Percentiles rank a stretch among this genome's conserved stretches.
phyloP scores from a whole-genome alignment of 2,113 vertebrate genomes.

The Pundamilia nyererei region DNA sequence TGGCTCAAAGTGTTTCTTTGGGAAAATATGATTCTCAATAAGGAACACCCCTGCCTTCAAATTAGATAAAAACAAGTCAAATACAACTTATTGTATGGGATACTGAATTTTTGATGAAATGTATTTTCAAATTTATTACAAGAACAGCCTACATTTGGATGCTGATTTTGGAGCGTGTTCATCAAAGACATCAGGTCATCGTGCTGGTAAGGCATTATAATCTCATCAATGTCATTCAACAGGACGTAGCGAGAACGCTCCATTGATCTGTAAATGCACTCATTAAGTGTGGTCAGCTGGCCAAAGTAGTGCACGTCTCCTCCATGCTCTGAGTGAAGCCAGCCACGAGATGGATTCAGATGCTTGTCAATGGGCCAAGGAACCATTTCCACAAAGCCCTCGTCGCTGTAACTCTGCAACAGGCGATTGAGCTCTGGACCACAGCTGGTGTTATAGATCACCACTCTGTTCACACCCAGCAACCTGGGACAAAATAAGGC shows the following conservation, averaged over 20 bases:
- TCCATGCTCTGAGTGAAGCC: no score
- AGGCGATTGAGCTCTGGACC: no score
- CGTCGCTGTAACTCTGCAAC: no score
- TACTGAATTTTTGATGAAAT: not conserved
- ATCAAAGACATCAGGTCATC: constrained; percentile 57
- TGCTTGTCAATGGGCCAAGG: no score
- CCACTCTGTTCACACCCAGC: no score
- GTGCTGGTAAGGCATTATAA: constrained; percentile 70
- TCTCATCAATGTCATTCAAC: constrained; percentile 76
- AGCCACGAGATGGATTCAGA: no score
- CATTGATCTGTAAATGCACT: constrained; percentile 71
- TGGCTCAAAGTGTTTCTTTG: constrained; percentile 46
- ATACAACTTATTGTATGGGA: fast-evolving
- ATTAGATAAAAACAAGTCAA: not conserved
- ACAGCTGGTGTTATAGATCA: no score
- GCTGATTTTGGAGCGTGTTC: constrained; percentile 46
- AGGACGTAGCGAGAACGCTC: constrained; percentile 60
- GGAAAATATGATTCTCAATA: constrained; percentile 75
- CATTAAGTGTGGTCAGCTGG: constrained; percentile 41
- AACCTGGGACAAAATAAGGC: not conserved
- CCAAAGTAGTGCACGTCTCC: no score
- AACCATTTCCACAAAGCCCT: no score
- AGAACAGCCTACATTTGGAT: constrained; percentile 25
- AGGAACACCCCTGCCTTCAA: constrained; percentile 44
- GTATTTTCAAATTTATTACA: not conserved